These are phyloP conservation scores for Stercorarius parasiticus DNA, from an alignment of 2,113 vertebrate species.

Conservation along the genomic window DNA sequence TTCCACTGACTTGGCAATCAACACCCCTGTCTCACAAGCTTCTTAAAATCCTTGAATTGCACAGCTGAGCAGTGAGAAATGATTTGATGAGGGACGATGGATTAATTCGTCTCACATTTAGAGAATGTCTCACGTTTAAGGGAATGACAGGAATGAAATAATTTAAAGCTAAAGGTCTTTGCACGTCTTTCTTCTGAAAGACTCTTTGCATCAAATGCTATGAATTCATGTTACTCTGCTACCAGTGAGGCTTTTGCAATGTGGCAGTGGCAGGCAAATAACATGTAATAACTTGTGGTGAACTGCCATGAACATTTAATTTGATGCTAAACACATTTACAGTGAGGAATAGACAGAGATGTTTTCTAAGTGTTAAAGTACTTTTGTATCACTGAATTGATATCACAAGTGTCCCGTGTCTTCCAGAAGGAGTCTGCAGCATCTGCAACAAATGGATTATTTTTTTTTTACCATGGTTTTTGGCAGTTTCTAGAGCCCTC, in stretches of 20 bases:
- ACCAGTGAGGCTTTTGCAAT: conserved; percentile 63
- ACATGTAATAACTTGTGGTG: conserved; percentile 73
- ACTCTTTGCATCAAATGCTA: conserved; percentile 68
- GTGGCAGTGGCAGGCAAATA: conserved; percentile 71
- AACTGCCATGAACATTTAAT: conserved; percentile 75
- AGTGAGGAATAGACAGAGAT: conserved; percentile 34
- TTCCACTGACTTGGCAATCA: conserved; percentile 71
- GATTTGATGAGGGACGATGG: conserved; percentile 10
- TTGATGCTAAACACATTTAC: conserved; percentile 71
- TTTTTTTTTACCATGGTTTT: not conserved
- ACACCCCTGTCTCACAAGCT: conserved; percentile 48
- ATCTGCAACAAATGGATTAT: not conserved
- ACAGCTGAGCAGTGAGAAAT: conserved; percentile 65
- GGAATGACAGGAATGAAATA: conserved; percentile 68
- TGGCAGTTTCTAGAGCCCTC: not conserved
- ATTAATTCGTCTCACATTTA: conserved; percentile 51
- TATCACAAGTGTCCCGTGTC: not conserved
- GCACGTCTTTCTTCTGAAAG: conserved; percentile 65
- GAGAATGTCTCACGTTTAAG: conserved; percentile 17
- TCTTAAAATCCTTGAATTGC: conserved; percentile 71
- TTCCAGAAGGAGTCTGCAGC: not conserved
- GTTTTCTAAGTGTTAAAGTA: conserved; percentile 23
- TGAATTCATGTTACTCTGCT: conserved; percentile 61
- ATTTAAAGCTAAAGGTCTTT: conserved; percentile 56
- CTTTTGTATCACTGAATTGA: not conserved